Percentiles rank a stretch among this genome's conserved stretches.
phyloP scores from a whole-genome alignment of 2,797 vertebrate genomes.

The Myotis daubentonii region DNA sequence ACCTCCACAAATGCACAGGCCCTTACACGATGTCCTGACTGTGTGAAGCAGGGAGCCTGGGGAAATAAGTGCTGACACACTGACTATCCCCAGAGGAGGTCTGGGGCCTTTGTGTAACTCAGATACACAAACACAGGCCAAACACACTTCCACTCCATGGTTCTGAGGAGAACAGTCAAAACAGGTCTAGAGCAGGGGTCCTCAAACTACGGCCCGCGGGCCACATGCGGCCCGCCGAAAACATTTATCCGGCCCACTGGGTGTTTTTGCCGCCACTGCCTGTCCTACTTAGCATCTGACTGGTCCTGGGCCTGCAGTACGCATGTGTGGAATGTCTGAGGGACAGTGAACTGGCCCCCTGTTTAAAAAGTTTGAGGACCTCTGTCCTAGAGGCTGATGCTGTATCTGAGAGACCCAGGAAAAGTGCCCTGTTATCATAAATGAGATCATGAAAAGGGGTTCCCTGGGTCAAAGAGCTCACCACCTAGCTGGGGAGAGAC shows the following conservation, averaged over 20 bases:
- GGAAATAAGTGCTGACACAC: not conserved
- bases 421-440: not conserved
- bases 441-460: not conserved
- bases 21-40: not conserved
- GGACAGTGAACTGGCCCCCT: no score
- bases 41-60: fast-evolving
- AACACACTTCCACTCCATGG: not conserved
- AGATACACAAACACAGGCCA: not conserved
- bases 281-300: no score
- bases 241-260: no score
- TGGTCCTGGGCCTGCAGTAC: no score
- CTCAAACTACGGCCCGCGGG: no score
- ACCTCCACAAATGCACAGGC: not conserved
- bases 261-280: no score
- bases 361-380: no score
- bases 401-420: not conserved
- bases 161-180: not conserved
- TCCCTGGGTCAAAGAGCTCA: not conserved
- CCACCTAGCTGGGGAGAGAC: no score
- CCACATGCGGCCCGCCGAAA: no score
- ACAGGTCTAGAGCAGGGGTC: no score
- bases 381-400: not conserved
- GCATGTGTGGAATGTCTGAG: no score
- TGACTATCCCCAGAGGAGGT: not conserved
- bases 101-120: not conserved